phyloP scores from a whole-genome alignment of 2,888 invertebrate genomes.

The Spodoptera littoralis region DNA sequence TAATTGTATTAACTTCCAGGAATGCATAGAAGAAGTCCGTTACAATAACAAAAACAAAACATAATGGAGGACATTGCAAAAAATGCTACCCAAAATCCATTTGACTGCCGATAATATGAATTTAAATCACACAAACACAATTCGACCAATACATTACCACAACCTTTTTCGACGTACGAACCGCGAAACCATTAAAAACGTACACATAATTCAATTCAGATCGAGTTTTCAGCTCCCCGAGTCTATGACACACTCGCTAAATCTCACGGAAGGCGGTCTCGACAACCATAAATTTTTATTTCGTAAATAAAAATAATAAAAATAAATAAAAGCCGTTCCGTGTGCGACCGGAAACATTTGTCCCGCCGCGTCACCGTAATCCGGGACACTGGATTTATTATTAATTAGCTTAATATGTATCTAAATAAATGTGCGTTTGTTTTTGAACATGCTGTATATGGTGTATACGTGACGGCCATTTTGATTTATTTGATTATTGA shows the following conservation, averaged over 20 bases:
- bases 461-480: constrained; percentile 25
- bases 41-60: constrained; percentile 25
- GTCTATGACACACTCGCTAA: constrained; percentile 87
- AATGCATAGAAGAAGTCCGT: not conserved
- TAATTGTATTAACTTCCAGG: not conserved
- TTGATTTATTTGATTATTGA: constrained; percentile 48
- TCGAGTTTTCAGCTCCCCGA: constrained; percentile 80
- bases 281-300: constrained; percentile 85
- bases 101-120: constrained; percentile 71
- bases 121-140: constrained; percentile 75
- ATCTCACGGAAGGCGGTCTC: constrained; percentile 87
- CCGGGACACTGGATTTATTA: constrained; percentile 86
- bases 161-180: constrained; percentile 73
- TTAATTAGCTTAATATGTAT: constrained; percentile 83
- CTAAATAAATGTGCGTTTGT: constrained; percentile 65
- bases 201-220: constrained; percentile 84
- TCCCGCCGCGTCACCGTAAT: constrained; percentile 84
- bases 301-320: constrained; percentile 87
- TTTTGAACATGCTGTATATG: constrained; percentile 58
- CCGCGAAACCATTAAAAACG: constrained; percentile 80
- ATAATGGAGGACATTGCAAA: constrained; percentile 26
- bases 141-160: constrained; percentile 76
- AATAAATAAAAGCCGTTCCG: constrained; percentile 82
- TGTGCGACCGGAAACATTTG: constrained; percentile 86
- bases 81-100: constrained; percentile 52